phyloP scores from a whole-genome alignment of 2,113 vertebrate genomes.

The Melanostigma gelatinosum region DNA sequence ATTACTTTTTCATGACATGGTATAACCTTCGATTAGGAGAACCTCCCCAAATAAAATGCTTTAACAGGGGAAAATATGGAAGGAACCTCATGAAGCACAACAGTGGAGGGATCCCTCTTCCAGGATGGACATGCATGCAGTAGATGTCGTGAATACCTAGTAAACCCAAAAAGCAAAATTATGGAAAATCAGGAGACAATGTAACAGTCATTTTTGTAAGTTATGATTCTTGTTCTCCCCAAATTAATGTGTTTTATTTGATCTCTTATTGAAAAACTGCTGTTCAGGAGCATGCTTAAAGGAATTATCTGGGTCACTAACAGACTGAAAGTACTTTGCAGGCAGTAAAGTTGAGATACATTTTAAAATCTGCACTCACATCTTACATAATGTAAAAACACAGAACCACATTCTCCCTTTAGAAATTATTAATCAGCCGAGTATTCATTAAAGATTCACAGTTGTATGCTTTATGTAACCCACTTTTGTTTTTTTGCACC shows the following conservation, averaged over 20 bases:
- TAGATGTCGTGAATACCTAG: neutral
- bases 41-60: neutral
- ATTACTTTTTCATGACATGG: too few species aligned
- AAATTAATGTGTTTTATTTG: too few species aligned
- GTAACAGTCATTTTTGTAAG: neutral
- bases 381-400: conserved; percentile 63
- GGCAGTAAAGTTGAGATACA: conserved; percentile 32
- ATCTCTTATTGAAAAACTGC: neutral
- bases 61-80: neutral
- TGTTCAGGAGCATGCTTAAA: neutral
- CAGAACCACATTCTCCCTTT: conserved; percentile 46
- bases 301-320: conserved; percentile 30
- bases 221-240: neutral
- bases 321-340: conserved; percentile 25
- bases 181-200: neutral
- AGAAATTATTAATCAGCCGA: conserved; percentile 68
- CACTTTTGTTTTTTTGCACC: conserved; percentile 24
- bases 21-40: neutral
- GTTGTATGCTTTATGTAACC: conserved; percentile 41
- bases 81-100: neutral
- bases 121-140: neutral
- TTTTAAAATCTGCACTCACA: conserved; percentile 57
- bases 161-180: neutral
- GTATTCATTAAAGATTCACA: conserved; percentile 61
- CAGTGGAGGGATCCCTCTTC: neutral